A percentile compares a stretch with the other conserved stretches of the same genome.
These are phyloP conservation scores for Paracyclopina nana DNA, from an alignment of 1,140 invertebrate species.

Conservation along the genomic window DNA sequence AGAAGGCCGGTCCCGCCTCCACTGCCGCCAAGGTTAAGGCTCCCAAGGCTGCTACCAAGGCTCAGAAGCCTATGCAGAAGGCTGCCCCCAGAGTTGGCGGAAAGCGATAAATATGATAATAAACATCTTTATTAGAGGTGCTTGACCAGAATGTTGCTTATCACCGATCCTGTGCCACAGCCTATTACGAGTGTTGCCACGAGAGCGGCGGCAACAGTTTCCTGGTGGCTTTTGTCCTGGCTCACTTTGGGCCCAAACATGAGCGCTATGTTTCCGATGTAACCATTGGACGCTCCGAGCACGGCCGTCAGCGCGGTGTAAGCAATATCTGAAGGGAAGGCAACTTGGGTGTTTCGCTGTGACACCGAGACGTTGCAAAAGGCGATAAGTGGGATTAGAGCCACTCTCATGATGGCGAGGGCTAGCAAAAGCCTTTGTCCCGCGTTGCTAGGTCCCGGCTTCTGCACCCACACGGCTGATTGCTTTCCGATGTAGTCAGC, in stretches of 20 bases:
- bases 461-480: background rate
- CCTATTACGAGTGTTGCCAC: background rate
- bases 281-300: background rate
- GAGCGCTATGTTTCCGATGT: background rate
- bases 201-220: background rate
- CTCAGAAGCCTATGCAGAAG: slow-evolving; percentile 57
- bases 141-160: background rate
- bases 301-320: background rate
- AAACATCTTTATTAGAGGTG: too few relatives aligned
- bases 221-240: background rate
- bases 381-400: background rate
- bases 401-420: background rate
- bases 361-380: background rate
- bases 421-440: background rate
- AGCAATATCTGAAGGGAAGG: background rate
- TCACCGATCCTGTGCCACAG: background rate
- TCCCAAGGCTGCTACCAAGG: slow-evolving; percentile 39
- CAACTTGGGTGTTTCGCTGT: background rate
- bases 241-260: background rate
- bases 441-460: background rate
- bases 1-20: slow-evolving; percentile 38
- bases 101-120: slow-evolving; percentile 59
- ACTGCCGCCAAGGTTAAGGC: slow-evolving; percentile 23
- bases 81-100: slow-evolving; percentile 74
- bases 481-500: background rate